Conservation (phyloP, 2,888 invertebrate species). For the Cylloceria caligata region DNA sequence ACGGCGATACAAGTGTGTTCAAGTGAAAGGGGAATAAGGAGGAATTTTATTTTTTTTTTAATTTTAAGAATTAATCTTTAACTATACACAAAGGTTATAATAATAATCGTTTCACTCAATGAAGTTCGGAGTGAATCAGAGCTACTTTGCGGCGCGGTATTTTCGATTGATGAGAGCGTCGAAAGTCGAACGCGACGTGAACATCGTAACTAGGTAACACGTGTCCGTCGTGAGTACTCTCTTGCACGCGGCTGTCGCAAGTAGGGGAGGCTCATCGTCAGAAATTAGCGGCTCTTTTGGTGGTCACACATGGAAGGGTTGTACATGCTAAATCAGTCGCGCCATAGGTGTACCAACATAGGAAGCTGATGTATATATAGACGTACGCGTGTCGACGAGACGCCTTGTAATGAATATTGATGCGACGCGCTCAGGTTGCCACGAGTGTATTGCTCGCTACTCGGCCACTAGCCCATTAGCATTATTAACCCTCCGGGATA, state of each 20-base stretch:
- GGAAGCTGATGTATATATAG: conserved; percentile 17
- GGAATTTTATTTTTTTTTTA: neutral
- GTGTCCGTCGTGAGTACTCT: conserved; percentile 43
- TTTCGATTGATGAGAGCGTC: conserved; percentile 32
- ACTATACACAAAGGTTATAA: conserved; percentile 9
- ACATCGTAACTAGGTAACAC: conserved; percentile 48
- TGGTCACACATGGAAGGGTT: conserved; percentile 25
- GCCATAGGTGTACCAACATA: neutral
- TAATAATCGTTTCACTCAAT: conserved; percentile 33
- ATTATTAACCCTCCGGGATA: conserved; percentile 53
- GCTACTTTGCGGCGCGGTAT: neutral
- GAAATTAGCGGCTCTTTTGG: conserved; percentile 56
- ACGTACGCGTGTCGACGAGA: conserved; percentile 58
- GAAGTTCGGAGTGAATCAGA: neutral
- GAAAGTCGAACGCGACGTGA: conserved; percentile 17
- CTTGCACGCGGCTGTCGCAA: conserved; percentile 47
- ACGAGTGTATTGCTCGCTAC: conserved; percentile 29
- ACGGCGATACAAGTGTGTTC: conserved; percentile 23
- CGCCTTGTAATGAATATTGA: conserved; percentile 66
- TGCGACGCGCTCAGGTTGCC: conserved; percentile 59
- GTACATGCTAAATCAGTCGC: conserved; percentile 51
- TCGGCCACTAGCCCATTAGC: conserved; percentile 55
- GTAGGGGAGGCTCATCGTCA: conserved; percentile 38
- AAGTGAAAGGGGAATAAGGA: conserved; percentile 43
- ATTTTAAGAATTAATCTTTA: conserved; percentile 24